Base-by-base conservation (phyloP, 2,113 vertebrate genomes). In the Mionectes macconnelli region DNA sequence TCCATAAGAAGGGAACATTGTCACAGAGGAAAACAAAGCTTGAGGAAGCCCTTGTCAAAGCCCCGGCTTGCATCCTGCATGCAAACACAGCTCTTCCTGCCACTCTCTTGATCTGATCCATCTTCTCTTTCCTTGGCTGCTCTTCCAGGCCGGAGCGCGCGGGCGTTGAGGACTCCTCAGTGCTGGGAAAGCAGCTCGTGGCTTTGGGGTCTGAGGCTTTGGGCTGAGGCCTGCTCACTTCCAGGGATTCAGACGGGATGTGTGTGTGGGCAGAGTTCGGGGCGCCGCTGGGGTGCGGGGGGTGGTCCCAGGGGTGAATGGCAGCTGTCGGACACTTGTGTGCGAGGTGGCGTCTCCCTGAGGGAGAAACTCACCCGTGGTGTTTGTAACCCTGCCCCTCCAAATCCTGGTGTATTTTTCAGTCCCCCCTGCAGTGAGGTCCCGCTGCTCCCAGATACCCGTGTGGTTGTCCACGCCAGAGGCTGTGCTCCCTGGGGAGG, bases 1-100 rank as follows among this genome's bases (percentile, higher is more conserved):
- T 37, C 82, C 10, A 4, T 75, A 52, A 42, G 81, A 85, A 70
- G n/a, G 27, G 25, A 79, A 40, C 68, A 10, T 42, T 49, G 52
- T 66, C 84, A 44, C 60, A 60, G 50, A 37, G 35, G 12, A 66
- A 57, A 88, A 33, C 1, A 39, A 78, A 68, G 70, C 57, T 80
- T 60, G 70, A 81, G 69, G 84, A 87, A 57, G 59, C 57, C 40
- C 31, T 79, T 69, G 49, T 89, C 87, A 90, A 79, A 92, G 82
- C 74, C 49, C 44, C 88, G 55, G 91, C 91, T 94, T 90, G 83
- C 55, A 90, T 35, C 57, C 50, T 84, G 93, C 91, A 92, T 92
- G 93, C 73, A 80, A 64, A 72, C 55, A 9, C 53, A 73, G 52
- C 67, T 92, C 55, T 60, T 84, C 52, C 80, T 89, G 20, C 73